Base-by-base conservation (phyloP, 2,797 vertebrate genomes). In the Acomys russatus region DNA sequence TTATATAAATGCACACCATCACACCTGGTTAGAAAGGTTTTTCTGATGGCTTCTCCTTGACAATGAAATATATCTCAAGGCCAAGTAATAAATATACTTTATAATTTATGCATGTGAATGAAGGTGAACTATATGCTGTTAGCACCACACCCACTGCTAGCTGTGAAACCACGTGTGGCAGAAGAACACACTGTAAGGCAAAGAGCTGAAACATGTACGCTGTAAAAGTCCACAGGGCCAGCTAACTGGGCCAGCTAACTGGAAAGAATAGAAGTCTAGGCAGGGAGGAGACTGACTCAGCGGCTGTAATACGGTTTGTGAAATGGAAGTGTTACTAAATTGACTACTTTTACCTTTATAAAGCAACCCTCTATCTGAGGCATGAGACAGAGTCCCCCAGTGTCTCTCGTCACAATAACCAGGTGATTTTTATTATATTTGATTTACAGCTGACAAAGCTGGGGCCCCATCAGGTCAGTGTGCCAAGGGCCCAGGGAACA, bases 401-500 rank as follows among this genome's bases (percentile, higher is more conserved):
- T 22, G 30, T 56, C 14, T 56, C 14, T 56, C 83, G 44, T 83
- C 35, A 4, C 30, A 77, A 54, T 90, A 23, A 76, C 9, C 9
- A 30, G 11, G 59, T 14, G 25, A 85, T 44, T 74, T 44, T 70
- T 54, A 92, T 49, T 93, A 76, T 33, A 22, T 20, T 28, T 59
- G n/a, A 66, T 70, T 94, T n/a, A 74, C 3, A 95, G 54, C 23
- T 86, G 17, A 95, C 59, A 95, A 74, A 88, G 44, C 28, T 20
- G n/a, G 89, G 28, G 54, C 12, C 25, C 3, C 8, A 44, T 78
- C 74, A 35, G 30, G 61, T 63, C 30, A 91, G 51, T 71, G 49
- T 73, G 18, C 22, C 38, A 84, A 80, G 49, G 49, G n/a, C 68
- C 30, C 14, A 61, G 87, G 6, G 89, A 85, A 51, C 88, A 59